phyloP scores from a whole-genome alignment of 35 echinoderm and acorn worm species.

The Lytechinus pictus region DNA sequence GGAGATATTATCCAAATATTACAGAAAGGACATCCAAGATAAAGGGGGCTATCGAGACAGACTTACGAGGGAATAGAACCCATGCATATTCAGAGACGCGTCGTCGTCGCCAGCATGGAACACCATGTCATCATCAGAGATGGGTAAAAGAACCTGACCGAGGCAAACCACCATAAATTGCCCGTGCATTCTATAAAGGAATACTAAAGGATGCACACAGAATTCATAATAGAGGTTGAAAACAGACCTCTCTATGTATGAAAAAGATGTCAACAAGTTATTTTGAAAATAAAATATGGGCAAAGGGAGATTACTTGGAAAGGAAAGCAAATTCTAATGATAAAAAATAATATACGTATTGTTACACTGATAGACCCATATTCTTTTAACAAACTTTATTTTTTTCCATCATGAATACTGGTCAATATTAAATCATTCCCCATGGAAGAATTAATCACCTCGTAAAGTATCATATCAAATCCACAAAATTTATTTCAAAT shows the following conservation, averaged over 20 bases:
- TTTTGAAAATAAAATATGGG: neutral
- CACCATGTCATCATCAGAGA: neutral
- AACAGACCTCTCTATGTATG: neutral
- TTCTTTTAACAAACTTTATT: no score
- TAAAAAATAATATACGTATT: no score
- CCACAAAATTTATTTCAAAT: neutral
- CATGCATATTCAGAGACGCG: conserved; percentile 41
- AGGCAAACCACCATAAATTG: conserved; percentile 6
- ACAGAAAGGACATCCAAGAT: neutral
- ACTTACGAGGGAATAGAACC: neutral
- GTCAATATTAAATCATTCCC: neutral
- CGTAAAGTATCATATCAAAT: neutral
- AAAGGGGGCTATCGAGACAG: neutral
- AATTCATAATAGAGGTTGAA: neutral
- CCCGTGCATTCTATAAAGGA: conserved; percentile 4
- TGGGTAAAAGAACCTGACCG: neutral
- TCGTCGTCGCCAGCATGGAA: conserved; percentile 15
- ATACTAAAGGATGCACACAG: neutral
- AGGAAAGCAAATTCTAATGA: no score
- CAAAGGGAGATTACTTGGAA: neutral
- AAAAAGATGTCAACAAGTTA: neutral
- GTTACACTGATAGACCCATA: no score
- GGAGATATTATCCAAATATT: neutral
- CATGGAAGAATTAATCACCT: neutral
- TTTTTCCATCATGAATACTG: neutral